These are phyloP conservation scores for Drosophila ogumai DNA, from an alignment of 1,140 invertebrate genomes.

Conservation along the genomic window DNA sequence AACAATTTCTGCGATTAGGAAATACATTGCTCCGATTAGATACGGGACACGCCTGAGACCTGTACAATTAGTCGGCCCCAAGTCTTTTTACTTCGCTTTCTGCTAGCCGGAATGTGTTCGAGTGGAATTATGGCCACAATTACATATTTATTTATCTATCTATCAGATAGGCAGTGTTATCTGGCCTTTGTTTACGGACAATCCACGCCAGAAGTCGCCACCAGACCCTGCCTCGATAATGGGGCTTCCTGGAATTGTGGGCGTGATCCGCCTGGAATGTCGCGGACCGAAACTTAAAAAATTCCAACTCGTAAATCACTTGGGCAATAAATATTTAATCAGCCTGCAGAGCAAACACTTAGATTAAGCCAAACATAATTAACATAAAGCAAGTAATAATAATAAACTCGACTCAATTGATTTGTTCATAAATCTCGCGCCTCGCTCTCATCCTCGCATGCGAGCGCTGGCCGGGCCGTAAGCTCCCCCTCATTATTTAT, in stretches of 20 bases:
- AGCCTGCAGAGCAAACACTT: constrained; percentile 42
- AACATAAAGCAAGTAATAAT: constrained; percentile 69
- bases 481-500: constrained; percentile 39
- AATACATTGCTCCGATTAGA: constrained; percentile 65
- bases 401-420: constrained; percentile 58
- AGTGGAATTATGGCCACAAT: constrained; percentile 60
- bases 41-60: constrained; percentile 43
- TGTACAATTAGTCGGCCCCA: constrained; percentile 24
- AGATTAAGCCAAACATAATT: constrained; percentile 68
- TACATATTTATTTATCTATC: constrained; percentile 70
- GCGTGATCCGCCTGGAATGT: constrained; percentile 3
- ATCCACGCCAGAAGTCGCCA: constrained; percentile 41
- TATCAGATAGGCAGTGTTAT: constrained; percentile 47
- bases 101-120: constrained; percentile 24
- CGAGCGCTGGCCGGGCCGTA: constrained; percentile 1
- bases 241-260: constrained; percentile 35
- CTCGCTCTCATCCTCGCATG: constrained; percentile 20
- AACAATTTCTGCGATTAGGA: constrained; percentile 54
- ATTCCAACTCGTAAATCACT: constrained; percentile 56
- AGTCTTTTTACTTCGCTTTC: constrained; percentile 16
- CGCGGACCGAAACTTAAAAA: constrained; percentile 6
- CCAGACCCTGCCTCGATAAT: constrained; percentile 26
- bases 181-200: constrained; percentile 36
- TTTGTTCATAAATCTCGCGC: constrained; percentile 65
- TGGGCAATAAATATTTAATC: constrained; percentile 62